phyloP scores from a whole-genome alignment of 37 sponge, comb jelly and placozoan species.

The Eunapius fragilis region DNA sequence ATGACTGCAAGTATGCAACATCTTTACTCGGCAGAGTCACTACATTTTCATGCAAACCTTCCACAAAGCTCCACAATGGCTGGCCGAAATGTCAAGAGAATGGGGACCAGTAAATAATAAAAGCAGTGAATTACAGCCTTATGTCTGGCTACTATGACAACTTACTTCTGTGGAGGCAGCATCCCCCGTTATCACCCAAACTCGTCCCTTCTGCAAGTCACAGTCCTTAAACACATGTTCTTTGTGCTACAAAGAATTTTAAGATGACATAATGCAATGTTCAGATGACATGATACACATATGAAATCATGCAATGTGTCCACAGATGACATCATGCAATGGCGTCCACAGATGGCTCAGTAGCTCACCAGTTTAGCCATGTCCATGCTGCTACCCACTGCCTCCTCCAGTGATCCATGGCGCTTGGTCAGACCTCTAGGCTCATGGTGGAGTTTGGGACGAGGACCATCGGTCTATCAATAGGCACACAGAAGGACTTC shows the following conservation, averaged over 20 bases:
- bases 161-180: neutral
- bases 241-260: no score
- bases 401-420: constrained; percentile 1
- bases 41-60: neutral
- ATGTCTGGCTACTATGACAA: neutral
- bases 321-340: neutral
- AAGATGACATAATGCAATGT: no score
- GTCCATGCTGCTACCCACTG: neutral
- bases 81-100: neutral
- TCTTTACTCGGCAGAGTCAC: neutral
- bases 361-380: neutral
- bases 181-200: constrained; percentile 40
- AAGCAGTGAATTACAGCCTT: neutral
- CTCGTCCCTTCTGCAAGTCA: constrained; percentile 27
- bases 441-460: neutral
- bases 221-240: constrained; percentile 19
- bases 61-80: neutral
- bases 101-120: neutral
- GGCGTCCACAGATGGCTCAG: neutral
- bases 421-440: constrained; percentile 3
- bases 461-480: neutral
- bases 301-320: neutral
- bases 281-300: neutral
- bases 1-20: neutral
- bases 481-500: neutral